phyloP scores from a whole-genome alignment of 2,888 invertebrate genomes.

The Theretra japonica region DNA sequence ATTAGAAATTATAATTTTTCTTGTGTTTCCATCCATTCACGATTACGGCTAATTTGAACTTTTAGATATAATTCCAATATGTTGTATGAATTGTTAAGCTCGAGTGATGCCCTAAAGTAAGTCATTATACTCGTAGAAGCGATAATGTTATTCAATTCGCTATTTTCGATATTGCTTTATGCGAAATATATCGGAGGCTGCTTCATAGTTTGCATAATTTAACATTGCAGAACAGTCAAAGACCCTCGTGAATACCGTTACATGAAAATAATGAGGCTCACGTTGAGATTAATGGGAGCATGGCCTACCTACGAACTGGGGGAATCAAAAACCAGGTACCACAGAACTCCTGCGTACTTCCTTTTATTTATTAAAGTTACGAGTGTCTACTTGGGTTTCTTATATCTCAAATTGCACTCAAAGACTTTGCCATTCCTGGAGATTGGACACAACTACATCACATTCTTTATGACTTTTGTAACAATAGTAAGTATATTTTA shows the following conservation, averaged over 20 bases:
- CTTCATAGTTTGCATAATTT: not conserved
- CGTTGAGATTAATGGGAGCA: slow-evolving; percentile 12
- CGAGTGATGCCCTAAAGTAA: slow-evolving; percentile 15
- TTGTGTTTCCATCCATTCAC: not conserved
- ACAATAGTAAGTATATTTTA: slow-evolving; percentile 6
- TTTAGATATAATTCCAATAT: not conserved
- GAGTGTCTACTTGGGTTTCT: not conserved
- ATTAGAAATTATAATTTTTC: not conserved
- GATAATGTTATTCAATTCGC: too few species aligned
- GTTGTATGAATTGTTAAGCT: not conserved
- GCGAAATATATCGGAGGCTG: not conserved
- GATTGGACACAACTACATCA: slow-evolving; percentile 28
- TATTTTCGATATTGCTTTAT: too few species aligned
- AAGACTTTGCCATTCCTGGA: slow-evolving; percentile 22
- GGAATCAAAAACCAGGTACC: not conserved
- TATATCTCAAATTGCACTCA: not conserved
- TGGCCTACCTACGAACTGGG: slow-evolving; percentile 22
- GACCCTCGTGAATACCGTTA: slow-evolving; percentile 1
- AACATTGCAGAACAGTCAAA: slow-evolving; percentile 23
- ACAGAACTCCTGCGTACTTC: not conserved
- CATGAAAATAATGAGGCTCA: slow-evolving; percentile 8
- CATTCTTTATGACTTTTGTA: slow-evolving; percentile 25
- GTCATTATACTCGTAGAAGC: not conserved
- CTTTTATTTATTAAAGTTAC: not conserved
- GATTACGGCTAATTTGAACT: too few species aligned